Evolutionary conservation across 1,140 invertebrate species (phyloP).

Genomic region (Drosophila punjabiensis): DNA sequence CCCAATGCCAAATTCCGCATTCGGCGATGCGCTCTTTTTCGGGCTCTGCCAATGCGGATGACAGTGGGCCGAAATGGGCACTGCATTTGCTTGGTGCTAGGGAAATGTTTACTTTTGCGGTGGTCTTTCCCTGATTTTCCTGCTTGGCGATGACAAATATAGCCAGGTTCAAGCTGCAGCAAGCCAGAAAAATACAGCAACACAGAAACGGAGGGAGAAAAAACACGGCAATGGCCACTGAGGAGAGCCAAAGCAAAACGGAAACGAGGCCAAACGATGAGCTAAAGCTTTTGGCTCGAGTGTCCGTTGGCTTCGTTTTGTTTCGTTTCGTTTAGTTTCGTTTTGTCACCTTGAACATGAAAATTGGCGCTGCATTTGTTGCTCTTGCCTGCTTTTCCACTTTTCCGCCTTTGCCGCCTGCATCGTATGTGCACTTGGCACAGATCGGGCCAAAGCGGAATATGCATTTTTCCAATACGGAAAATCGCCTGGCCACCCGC

Average conservation of each 20-base stretch:
- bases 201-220: background rate
- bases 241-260: conserved; percentile 29
- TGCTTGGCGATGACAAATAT: conserved; percentile 33
- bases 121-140: conserved; percentile 18
- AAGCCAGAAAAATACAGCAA: conserved; percentile 31
- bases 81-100: background rate
- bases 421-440: conserved; percentile 73
- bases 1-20: conserved; percentile 72
- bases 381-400: conserved; percentile 50
- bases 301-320: conserved; percentile 60
- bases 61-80: conserved; percentile 26
- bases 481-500: conserved; percentile 9
- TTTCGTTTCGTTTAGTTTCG: conserved; percentile 34
- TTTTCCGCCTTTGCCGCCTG: conserved; percentile 32
- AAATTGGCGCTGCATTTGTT: conserved; percentile 52
- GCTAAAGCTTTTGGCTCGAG: conserved; percentile 68
- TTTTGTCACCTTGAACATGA: conserved; percentile 61
- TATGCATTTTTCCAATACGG: conserved; percentile 58
- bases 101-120: conserved; percentile 16
- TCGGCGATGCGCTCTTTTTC: conserved; percentile 48
- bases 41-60: conserved; percentile 43
- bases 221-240: background rate
- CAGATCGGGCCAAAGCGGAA: conserved; percentile 48
- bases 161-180: conserved; percentile 53
- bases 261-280: conserved; percentile 71